Conservation (phyloP, 2,888 invertebrate species). For the Portevinia maculata region DNA sequence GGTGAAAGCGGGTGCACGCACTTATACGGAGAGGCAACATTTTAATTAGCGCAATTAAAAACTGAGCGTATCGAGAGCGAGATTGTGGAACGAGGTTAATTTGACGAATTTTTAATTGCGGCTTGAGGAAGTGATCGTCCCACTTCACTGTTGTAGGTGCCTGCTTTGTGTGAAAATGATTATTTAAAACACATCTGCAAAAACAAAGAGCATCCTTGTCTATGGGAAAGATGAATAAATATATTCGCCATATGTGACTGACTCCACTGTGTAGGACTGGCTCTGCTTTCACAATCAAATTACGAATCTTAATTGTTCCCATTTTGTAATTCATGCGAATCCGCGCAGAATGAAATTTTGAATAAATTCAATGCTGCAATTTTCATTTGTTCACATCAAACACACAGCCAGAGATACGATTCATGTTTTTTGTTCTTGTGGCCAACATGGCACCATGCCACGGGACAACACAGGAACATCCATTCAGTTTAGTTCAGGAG, state of each 20-base stretch:
- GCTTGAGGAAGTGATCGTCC: constrained; percentile 64
- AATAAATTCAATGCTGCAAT: constrained; percentile 75
- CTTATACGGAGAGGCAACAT: constrained; percentile 57
- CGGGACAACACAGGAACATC: constrained; percentile 43
- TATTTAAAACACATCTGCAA: constrained; percentile 29
- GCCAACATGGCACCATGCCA: constrained; percentile 61
- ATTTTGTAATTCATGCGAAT: constrained; percentile 74
- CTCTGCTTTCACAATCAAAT: constrained; percentile 71
- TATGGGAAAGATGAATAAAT: constrained; percentile 24
- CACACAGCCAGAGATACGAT: constrained; percentile 35
- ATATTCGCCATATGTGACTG: constrained; percentile 56
- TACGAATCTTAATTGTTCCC: constrained; percentile 76
- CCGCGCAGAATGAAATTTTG: constrained; percentile 69
- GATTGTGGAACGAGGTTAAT: constrained; percentile 73
- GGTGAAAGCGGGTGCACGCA: neutral
- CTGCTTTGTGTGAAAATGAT: constrained; percentile 50
- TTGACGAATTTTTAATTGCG: constrained; percentile 72
- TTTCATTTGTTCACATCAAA: constrained; percentile 61
- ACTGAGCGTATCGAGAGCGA: constrained; percentile 70
- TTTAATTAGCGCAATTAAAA: constrained; percentile 74
- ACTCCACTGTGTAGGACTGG: constrained; percentile 28
- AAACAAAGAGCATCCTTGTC: constrained; percentile 64
- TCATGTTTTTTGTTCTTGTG: constrained; percentile 47
- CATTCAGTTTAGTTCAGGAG: constrained; percentile 68
- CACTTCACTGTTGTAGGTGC: constrained; percentile 29